Percentiles rank a stretch among this genome's conserved stretches.
Conservation (phyloP, 2,113 vertebrate species). For the Thunnus thynnus region DNA sequence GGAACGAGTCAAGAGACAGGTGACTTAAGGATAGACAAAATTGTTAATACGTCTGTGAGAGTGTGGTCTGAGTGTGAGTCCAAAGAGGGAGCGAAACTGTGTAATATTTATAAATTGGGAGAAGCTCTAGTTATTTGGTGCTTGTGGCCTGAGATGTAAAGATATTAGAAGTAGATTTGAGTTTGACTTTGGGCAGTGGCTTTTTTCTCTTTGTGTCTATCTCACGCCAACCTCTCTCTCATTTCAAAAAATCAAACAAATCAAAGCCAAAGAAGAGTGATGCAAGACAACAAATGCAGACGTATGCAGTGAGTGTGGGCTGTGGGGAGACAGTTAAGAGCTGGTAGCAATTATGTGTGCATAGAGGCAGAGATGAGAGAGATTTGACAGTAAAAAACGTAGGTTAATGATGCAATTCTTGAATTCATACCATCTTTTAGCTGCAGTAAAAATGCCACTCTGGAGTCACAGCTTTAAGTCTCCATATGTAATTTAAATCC, state of each 20-base stretch:
- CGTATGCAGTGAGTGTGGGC: constrained; percentile 3
- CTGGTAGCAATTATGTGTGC: constrained; percentile 3
- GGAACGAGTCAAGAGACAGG: constrained; percentile 4
- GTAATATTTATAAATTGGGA: constrained; percentile 43
- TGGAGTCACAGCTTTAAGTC: not conserved
- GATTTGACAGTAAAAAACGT: constrained; percentile 14
- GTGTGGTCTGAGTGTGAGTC: not conserved
- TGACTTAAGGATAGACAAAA: constrained; percentile 15
- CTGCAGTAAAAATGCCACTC: too few relatives aligned
- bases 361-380: not conserved
- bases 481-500: not conserved
- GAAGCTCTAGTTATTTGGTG: constrained; percentile 28
- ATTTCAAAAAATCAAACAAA: constrained; percentile 65
- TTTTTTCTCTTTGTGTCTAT: constrained; percentile 40
- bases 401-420: constrained; percentile 34
- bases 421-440: not conserved
- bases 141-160: constrained; percentile 43
- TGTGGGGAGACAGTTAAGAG: constrained; percentile 21
- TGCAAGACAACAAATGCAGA: constrained; percentile 60
- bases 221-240: constrained; percentile 48
- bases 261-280: constrained; percentile 59
- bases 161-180: constrained; percentile 31
- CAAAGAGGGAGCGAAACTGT: not conserved
- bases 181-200: constrained; percentile 42
- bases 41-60: not conserved